Conservation (phyloP, 2,797 vertebrate genomes). For the Avahi laniger region DNA sequence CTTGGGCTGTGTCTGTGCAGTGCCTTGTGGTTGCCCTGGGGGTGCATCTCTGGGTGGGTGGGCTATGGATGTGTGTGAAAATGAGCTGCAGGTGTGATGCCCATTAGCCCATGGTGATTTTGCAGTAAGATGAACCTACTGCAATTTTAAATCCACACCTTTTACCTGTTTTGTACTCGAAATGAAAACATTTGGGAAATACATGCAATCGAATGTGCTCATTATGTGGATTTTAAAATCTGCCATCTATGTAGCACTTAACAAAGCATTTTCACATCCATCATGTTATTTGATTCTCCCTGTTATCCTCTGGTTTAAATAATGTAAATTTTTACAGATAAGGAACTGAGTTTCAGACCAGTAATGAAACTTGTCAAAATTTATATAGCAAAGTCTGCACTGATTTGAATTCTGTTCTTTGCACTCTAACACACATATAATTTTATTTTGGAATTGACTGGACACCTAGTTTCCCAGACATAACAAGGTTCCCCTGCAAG, state of each 20-base stretch:
- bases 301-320: background rate
- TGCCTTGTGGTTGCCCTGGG: background rate
- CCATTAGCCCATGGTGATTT: background rate
- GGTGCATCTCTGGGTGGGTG: background rate
- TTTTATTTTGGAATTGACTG: conserved; percentile 1
- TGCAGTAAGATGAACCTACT: background rate
- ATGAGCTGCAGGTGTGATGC: background rate
- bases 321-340: conserved; percentile 12
- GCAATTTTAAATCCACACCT: background rate
- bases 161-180: conserved; percentile 1
- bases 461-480: background rate
- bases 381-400: background rate
- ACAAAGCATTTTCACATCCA: background rate
- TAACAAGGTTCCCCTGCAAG: background rate
- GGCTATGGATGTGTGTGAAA: background rate
- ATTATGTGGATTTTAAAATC: conserved; percentile 9
- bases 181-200: background rate
- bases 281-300: conserved; percentile 23
- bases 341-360: background rate
- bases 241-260: background rate
- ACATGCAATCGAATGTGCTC: background rate
- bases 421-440: background rate
- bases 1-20: background rate
- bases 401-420: conserved; percentile 27
- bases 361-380: background rate